Evolutionary conservation across 1,140 invertebrate genomes (phyloP), one percentile per base, ranked within the genome.

Genomic region (Eulimnadia texana): DNA sequence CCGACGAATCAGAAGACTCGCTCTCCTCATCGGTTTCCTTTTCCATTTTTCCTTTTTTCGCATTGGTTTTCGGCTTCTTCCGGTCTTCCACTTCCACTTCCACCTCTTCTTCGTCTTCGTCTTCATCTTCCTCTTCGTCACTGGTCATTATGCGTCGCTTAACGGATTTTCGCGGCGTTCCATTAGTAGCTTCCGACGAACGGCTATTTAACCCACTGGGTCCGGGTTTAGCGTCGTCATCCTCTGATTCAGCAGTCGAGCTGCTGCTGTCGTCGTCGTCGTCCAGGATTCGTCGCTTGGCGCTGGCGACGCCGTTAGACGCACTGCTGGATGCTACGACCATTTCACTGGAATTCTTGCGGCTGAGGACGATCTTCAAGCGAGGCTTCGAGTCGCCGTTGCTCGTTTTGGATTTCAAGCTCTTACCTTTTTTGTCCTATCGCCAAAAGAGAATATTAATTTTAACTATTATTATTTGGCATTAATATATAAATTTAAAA

Each of bases 201-300:
- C 22, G 50, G 50, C 29, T 19, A 65, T 64, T 71, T n/a, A 70
- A 70, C 65, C 72, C 76, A 53, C 70, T 73, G 9, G 75, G 74
- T 66, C 68, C 71, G 19, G 73, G 58, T 61, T 67, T 61, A 24
- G 58, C 60, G 22, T 56, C 58, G 25, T 62, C 57, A 13, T 62
- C 52, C 2, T 27, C 24, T 22, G 57, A 61, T 16, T 66, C 49
- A 3, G n/a, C 13, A 23, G 11, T 54, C 10, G 52, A 54, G 1
- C 20, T n/a, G 25, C 28, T 19, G 25, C 20, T 10, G 27, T 57
- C 55, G 19, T 57, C 55, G 10, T 57, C 55, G 27, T 57, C 55
- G 27, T 57, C 55, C 11, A 57, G 55, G 55, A 57, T 57, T 10
- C 55, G 24, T 33, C 55, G 11, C n/a, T 33, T 27, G 20, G 27